These are phyloP conservation scores for Drosophila fungiperda DNA, from an alignment of 2,888 invertebrate species.

Conservation along the genomic window DNA sequence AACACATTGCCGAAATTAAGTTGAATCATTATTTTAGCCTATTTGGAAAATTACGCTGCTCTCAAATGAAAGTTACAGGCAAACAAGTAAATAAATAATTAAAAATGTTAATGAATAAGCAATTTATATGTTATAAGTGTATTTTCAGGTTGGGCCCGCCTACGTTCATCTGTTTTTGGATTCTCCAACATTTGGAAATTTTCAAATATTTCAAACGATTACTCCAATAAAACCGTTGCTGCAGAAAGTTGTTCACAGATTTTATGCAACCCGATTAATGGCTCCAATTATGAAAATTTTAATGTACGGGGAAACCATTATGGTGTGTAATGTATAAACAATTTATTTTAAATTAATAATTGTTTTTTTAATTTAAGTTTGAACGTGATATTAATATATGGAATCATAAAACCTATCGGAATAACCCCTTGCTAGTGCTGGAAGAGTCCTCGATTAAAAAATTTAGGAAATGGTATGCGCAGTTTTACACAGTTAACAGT, in stretches of 20 bases:
- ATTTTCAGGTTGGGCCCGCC: constrained; percentile 89
- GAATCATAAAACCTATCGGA: constrained; percentile 92
- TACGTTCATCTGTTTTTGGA: constrained; percentile 90
- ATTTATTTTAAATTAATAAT: neutral
- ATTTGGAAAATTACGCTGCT: constrained; percentile 33
- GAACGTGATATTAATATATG: constrained; percentile 94
- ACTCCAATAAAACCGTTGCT: constrained; percentile 91
- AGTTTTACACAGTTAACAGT: constrained; percentile 93
- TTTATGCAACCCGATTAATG: constrained; percentile 88
- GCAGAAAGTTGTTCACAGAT: constrained; percentile 91
- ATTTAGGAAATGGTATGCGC: constrained; percentile 92
- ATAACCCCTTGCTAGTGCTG: constrained; percentile 90
- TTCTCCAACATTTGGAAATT: constrained; percentile 86
- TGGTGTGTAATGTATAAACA: constrained; percentile 86
- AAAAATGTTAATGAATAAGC: neutral
- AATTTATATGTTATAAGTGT: neutral
- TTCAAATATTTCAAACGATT: constrained; percentile 90
- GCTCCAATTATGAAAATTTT: constrained; percentile 88
- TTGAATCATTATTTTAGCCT: constrained; percentile 33
- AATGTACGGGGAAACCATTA: constrained; percentile 89
- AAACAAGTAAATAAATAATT: constrained; percentile 30
- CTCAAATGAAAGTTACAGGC: constrained; percentile 32
- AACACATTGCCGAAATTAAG: constrained; percentile 40
- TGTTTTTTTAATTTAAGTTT: constrained; percentile 87
- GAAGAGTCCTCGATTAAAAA: constrained; percentile 90